Conservation (phyloP, 1,140 invertebrate genomes). For the Agraylea sexmaculata region DNA sequence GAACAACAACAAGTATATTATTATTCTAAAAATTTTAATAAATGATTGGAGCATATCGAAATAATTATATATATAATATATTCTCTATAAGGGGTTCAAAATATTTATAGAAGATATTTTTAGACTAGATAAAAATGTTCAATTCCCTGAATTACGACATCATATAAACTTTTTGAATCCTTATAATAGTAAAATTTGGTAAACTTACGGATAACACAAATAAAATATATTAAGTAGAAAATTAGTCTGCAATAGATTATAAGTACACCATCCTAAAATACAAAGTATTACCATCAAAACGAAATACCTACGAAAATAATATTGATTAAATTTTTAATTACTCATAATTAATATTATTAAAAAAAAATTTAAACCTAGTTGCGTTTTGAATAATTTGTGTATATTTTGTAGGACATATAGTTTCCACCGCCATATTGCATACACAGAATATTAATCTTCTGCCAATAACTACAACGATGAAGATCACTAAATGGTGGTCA, state of each 20-base stretch:
- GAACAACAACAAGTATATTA: constrained; percentile 79
- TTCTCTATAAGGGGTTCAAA: too few species aligned
- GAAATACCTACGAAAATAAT: constrained; percentile 38
- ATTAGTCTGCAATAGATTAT: constrained; percentile 58
- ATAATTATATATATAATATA: constrained; percentile 8
- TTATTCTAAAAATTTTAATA: constrained; percentile 48
- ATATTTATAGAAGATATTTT: too few species aligned
- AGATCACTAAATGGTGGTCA: constrained; percentile 71
- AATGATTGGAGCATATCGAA: constrained; percentile 10
- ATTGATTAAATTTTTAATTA: constrained; percentile 19
- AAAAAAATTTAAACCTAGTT: constrained; percentile 25
- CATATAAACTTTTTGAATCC: too few species aligned
- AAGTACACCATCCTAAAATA: constrained; percentile 53
- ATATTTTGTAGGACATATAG: constrained; percentile 26
- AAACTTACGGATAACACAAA: constrained; percentile 82
- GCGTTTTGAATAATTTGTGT: constrained; percentile 30
- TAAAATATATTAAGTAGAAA: constrained; percentile 64
- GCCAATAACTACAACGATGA: constrained; percentile 68
- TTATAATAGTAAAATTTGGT: neutral
- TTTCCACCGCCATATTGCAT: constrained; percentile 23
- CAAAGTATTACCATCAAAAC: constrained; percentile 40
- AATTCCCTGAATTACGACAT: too few species aligned
- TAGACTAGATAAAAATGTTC: too few species aligned
- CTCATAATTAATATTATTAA: constrained; percentile 6
- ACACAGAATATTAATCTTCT: constrained; percentile 61